Base-by-base conservation (phyloP, 2,888 invertebrate species). In the Dynastes tityus region DNA sequence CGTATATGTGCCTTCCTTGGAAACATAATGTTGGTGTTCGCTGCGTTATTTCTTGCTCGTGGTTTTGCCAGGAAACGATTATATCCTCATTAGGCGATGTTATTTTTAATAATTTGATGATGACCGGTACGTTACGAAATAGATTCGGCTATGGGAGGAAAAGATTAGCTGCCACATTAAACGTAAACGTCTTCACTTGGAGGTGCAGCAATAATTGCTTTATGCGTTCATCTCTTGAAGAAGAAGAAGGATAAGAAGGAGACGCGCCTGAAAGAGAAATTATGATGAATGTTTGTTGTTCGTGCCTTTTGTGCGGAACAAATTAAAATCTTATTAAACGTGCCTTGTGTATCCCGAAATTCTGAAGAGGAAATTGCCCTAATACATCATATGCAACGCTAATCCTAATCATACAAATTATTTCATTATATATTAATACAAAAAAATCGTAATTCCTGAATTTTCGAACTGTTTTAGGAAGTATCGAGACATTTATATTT, bases 271-370 rank as follows among this genome's bases (percentile, higher is more conserved):
- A 74, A 74, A 74, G 73, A 74, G 73, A 74, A 74, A 74, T 74
- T 74, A 49, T 74, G 73, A 74, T 74, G 73, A 74, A 74, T 74
- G 73, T 74, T 74, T 74, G 73, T 74, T 74, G 73, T 74, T 74
- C 73, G 73, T 74, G 73, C 73, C 73, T 74, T 61, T 74, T 74
- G 73, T 74, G 49, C 6, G 73, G 73, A 63, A 61, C 73, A 61
- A 74, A 74, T 74, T 74, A 74, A 74, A 74, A 74, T 61, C 73
- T 74, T 74, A 74, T 74, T 74, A 74, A 74, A 63, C n/a, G 61
- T 74, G 29, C 45, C 6, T 16, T 55, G 55, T 40, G 27, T 61
- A 40, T 74, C 27, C 61, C 61, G 13, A 74, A 74, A 74, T 55
- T 61, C 55, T 61, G 29, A 61, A 74, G n/a, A 61, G 73, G 49